Percentiles rank a stretch among this genome's conserved stretches.
Evolutionary conservation across 2,888 invertebrate species (phyloP).

Genomic region (Lobophora halterata): DNA sequence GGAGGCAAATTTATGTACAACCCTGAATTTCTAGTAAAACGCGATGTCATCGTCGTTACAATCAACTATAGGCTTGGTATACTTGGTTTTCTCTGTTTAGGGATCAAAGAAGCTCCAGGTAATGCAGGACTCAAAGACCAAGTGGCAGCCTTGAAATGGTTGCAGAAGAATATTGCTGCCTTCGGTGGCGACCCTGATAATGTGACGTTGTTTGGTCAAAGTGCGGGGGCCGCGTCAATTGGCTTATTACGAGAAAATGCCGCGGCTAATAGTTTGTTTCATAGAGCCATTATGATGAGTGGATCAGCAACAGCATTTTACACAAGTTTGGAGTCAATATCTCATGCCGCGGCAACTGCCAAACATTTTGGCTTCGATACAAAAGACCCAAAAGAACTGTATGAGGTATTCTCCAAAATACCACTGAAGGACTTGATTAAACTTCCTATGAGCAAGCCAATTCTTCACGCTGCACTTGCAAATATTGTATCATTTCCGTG

Average conservation of each 20-base stretch:
- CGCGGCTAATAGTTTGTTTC: conserved; percentile 55
- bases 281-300: conserved; percentile 65
- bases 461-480: conserved; percentile 43
- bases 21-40: conserved; percentile 61
- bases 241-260: conserved; percentile 57
- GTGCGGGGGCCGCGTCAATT: conserved; percentile 62
- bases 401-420: conserved; percentile 52
- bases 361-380: conserved; percentile 54
- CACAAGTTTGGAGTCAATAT: too few relatives aligned
- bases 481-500: too few relatives aligned
- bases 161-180: conserved; percentile 64
- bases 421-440: too few relatives aligned
- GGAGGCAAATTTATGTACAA: conserved; percentile 63
- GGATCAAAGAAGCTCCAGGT: conserved; percentile 66
- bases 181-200: conserved; percentile 71
- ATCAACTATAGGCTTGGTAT: conserved; percentile 69
- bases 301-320: conserved; percentile 61
- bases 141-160: conserved; percentile 68
- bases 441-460: too few relatives aligned
- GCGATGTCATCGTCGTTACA: conserved; percentile 63
- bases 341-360: conserved; percentile 33
- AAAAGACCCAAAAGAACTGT: conserved; percentile 54
- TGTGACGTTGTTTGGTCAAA: conserved; percentile 70
- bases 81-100: conserved; percentile 63
- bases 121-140: conserved; percentile 72